Evolutionary conservation across 2,888 invertebrate genomes (phyloP).

Genomic region (Minunthozetes semirufus): DNA sequence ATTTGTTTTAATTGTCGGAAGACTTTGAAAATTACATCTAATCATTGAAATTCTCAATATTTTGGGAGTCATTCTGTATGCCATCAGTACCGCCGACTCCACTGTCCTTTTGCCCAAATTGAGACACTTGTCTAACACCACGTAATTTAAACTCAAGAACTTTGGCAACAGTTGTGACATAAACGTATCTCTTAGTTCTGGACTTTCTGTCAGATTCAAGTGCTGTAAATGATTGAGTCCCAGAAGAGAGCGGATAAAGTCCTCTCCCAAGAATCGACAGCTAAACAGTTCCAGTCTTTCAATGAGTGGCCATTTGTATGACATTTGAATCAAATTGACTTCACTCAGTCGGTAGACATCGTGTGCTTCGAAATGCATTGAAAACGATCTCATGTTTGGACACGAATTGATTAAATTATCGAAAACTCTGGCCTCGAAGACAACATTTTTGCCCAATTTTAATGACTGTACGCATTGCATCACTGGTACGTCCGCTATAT

Average conservation of each 20-base stretch:
- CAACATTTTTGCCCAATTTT: no score
- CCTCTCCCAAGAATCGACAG: neutral
- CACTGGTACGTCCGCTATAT: no score
- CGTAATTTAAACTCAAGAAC: neutral
- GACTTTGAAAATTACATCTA: neutral
- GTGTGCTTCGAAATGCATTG: no score
- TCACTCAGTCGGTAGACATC: no score
- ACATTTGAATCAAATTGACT: no score
- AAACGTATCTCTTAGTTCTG: neutral
- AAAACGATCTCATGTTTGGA: no score
- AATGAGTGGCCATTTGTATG: no score
- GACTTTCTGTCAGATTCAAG: neutral
- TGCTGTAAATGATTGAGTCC: neutral
- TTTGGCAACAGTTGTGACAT: neutral
- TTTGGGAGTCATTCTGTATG: neutral
- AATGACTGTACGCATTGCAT: no score
- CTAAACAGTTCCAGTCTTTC: neutral
- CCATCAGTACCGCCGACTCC: neutral
- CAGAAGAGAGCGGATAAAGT: neutral
- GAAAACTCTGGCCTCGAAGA: no score
- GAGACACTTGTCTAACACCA: neutral
- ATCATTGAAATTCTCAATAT: neutral
- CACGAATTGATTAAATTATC: no score
- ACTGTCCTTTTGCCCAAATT: neutral
- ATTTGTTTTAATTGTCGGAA: neutral